Base-by-base conservation (phyloP, 2,797 vertebrate species). In the Jordanella pulchra region DNA sequence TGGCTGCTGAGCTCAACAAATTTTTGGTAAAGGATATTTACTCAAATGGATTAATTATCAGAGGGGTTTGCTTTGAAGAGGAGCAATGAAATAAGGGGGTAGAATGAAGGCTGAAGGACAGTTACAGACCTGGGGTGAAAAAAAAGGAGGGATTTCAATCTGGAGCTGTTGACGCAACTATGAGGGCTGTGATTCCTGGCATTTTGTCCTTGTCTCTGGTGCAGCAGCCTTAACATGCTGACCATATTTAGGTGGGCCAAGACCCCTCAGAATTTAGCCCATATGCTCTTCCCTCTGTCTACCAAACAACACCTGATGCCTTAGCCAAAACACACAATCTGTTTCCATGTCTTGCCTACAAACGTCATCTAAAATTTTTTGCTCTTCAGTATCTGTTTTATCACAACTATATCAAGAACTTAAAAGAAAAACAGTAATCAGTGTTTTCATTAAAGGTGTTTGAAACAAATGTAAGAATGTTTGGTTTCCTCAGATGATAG, bases 281-380 rank as follows among this genome's bases (percentile, higher is more conserved):
- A 93, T 94, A 94, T 93, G 93, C 84, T 91, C 90, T 86, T 39
- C 85, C 86, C 78, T 83, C 74, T 78, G 82, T 69, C 79, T 58
- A 77, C 83, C 76, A 86, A 80, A 82, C 84, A 85, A 78, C 85
- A 77, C 67, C 76, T 68, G 30, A 68, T 4, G 56, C 67, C 76
- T 77, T 54, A 71, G 91, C 92, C 93, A 94, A 93, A 85, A 88
- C 82, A 90, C 83, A 91, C 93, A 94, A 93, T 89, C 92, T 92
- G 93, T 89, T 86, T 92, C 85, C 65, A 77, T 83, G 76, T 82
- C 82, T 87, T 81, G 86, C 80, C 92, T 89, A 86, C 73, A 35
- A 67, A 65, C 81, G 87, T 86, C 79, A 54, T 86, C 84, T 67
- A 83, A 92, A 91, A 88, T 86, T 80, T n/a, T 84, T 73, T 70